These are phyloP conservation scores for Lutraria rhynchaena DNA, from an alignment of 1,140 invertebrate species.

Conservation along the genomic window DNA sequence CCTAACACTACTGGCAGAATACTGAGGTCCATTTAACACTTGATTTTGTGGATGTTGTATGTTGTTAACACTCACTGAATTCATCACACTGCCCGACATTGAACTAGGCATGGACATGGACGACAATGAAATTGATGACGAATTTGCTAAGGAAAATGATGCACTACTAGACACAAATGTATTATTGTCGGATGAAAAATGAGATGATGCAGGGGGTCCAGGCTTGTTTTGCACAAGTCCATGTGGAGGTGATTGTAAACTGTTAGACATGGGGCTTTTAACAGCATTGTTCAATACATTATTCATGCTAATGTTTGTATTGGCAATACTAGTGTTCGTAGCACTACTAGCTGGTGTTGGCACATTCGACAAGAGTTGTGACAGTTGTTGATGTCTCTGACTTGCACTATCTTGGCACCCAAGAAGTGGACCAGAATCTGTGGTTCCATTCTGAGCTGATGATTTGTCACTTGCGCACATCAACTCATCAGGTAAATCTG, in stretches of 20 bases:
- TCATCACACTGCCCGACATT: conserved; percentile 12
- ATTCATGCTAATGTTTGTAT: conserved; percentile 57
- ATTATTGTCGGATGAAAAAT: conserved; percentile 53
- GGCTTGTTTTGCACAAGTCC: conserved; percentile 62
- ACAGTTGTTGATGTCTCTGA: conserved; percentile 72
- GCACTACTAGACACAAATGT: conserved; percentile 67
- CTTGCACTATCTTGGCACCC: conserved; percentile 66
- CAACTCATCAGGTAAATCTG: conserved; percentile 95
- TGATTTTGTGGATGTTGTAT: conserved; percentile 59
- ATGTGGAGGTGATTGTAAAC: conserved; percentile 71
- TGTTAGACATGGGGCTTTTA: conserved; percentile 77
- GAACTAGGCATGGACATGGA: conserved; percentile 55
- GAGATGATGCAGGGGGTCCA: conserved; percentile 52
- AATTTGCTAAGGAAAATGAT: conserved; percentile 59
- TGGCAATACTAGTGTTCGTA: conserved; percentile 61
- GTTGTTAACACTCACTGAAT: conserved; percentile 53
- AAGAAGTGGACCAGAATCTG: conserved; percentile 63
- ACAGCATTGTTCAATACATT: conserved; percentile 70
- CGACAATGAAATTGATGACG: conserved; percentile 42
- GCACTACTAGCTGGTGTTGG: conserved; percentile 67
- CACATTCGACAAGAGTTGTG: conserved; percentile 73
- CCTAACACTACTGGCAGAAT: conserved; percentile 63
- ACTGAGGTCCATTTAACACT: conserved; percentile 80
- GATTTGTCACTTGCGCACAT: conserved; percentile 82
- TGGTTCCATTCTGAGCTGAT: conserved; percentile 73